phyloP scores from a whole-genome alignment of 2,797 vertebrate species.

The Pangasius sanitwongsei region DNA sequence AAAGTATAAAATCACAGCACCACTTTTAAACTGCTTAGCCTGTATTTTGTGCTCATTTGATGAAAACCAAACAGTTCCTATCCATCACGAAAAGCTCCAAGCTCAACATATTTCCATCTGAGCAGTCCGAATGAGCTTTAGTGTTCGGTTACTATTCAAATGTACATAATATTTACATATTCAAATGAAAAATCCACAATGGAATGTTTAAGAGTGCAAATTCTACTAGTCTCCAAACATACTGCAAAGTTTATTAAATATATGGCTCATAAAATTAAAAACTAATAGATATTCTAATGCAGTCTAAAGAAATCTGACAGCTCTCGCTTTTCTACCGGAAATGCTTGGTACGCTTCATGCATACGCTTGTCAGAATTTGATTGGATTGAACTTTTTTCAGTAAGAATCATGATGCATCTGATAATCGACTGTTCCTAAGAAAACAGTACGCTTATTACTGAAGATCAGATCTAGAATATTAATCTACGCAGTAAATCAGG shows the following conservation, averaged over 20 bases:
- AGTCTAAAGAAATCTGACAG: neutral
- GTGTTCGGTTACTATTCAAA: neutral
- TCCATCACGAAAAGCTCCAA: neutral
- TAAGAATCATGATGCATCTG: neutral
- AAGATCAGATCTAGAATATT: neutral
- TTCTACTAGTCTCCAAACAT: neutral
- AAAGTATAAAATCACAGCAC: neutral
- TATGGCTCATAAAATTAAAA: too few species aligned
- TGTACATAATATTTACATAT: neutral
- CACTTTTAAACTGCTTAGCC: neutral
- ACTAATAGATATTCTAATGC: too few species aligned
- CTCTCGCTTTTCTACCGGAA: neutral
- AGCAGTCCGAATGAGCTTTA: too few species aligned
- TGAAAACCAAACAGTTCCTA: neutral
- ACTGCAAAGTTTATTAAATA: too few species aligned
- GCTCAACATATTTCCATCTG: neutral
- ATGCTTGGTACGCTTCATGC: neutral
- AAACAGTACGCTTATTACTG: neutral
- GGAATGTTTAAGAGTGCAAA: neutral
- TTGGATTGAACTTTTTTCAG: neutral
- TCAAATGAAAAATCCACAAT: neutral
- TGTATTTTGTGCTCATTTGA: neutral
- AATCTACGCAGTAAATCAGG: accelerated
- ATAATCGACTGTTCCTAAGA: too few species aligned
- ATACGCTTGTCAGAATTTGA: neutral